Conservation (phyloP, 1,140 invertebrate genomes). For the Eriosoma lanigerum region DNA sequence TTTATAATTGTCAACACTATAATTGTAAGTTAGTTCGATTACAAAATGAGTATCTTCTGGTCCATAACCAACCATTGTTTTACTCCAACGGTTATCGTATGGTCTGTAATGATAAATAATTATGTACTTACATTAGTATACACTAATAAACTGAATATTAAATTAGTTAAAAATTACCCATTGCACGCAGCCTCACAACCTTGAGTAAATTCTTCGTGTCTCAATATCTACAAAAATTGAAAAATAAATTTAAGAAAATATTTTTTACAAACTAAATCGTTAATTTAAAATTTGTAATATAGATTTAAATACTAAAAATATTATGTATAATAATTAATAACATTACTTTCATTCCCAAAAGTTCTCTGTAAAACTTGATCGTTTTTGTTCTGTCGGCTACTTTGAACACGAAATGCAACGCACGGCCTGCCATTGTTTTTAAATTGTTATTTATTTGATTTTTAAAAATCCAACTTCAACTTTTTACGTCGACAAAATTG, state of each 20-base stretch:
- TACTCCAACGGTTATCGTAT: conserved; percentile 97
- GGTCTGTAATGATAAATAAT: conserved; percentile 66
- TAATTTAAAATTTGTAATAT: neutral
- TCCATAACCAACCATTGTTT: conserved; percentile 99
- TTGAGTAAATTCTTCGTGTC: conserved; percentile 96
- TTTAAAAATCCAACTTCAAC: neutral
- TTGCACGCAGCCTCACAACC: conserved; percentile 95
- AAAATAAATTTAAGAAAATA: neutral
- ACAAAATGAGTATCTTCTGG: conserved; percentile 94
- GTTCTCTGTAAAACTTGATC: conserved; percentile 82
- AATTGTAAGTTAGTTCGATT: conserved; percentile 96
- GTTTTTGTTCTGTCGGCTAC: conserved; percentile 82
- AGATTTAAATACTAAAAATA: neutral
- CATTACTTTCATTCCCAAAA: conserved; percentile 92
- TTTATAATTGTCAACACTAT: conserved; percentile 84
- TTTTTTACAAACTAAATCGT: neutral
- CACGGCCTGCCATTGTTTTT: conserved; percentile 68
- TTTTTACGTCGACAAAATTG: neutral
- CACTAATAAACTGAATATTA: too few species aligned
- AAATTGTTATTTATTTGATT: neutral
- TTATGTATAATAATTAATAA: too few species aligned
- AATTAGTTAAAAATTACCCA: conserved; percentile 69
- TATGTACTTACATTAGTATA: neutral
- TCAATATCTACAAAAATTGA: conserved; percentile 69
- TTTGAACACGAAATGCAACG: conserved; percentile 95